Evolutionary conservation across 2,888 invertebrate species (phyloP).

Genomic region (Dicyrtoma fusca): DNA sequence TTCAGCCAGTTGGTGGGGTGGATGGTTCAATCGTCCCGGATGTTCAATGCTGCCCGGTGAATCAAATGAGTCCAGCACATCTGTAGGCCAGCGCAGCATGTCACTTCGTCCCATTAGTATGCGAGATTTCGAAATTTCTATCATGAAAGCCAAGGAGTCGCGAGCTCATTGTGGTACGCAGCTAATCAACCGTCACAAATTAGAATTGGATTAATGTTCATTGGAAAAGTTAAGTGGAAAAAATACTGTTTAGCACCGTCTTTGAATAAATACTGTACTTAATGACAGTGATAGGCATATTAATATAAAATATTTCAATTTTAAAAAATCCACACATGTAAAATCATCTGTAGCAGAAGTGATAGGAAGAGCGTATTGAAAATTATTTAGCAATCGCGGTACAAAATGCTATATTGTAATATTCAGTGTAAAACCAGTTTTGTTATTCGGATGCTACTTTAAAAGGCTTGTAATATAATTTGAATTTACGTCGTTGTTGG

Average conservation of each 20-base stretch:
- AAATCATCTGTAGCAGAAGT: not conserved
- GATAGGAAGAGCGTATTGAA: not conserved
- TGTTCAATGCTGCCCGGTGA: not conserved
- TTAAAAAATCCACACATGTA: too few species aligned
- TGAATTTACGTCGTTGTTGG: too few species aligned
- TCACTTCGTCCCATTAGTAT: constrained; percentile 48
- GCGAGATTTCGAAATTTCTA: constrained; percentile 48
- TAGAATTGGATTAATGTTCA: constrained; percentile 45
- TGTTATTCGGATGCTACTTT: too few species aligned
- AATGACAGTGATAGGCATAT: too few species aligned
- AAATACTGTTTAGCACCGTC: not conserved
- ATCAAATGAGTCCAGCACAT: not conserved
- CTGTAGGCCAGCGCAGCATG: constrained; percentile 41
- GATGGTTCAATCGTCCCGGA: constrained; percentile 7
- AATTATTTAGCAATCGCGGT: not conserved
- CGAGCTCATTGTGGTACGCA: constrained; percentile 46
- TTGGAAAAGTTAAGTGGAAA: not conserved
- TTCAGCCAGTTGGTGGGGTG: constrained; percentile 13
- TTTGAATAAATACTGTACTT: too few species aligned
- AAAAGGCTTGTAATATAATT: too few species aligned
- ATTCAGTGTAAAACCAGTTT: too few species aligned
- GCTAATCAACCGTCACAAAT: constrained; percentile 32
- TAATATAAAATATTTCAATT: too few species aligned
- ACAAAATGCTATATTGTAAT: too few species aligned
- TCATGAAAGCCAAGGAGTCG: constrained; percentile 46